phyloP scores from a whole-genome alignment of 1,140 invertebrate genomes.

The Magallana ariakensis region DNA sequence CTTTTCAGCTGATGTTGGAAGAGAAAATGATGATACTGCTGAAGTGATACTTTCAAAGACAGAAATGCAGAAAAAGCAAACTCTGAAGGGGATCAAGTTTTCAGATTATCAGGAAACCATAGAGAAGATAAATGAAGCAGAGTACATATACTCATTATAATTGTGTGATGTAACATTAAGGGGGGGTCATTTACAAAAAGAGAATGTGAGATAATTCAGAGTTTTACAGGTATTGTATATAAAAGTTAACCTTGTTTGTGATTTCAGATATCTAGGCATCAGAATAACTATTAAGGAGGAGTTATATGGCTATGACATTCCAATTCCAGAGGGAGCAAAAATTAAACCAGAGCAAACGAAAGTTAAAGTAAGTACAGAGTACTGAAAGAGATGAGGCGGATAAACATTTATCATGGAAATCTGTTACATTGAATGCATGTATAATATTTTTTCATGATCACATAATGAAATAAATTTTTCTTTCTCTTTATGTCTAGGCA shows the following conservation, averaged over 20 bases:
- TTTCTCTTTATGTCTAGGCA: not conserved
- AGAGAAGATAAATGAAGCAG: not conserved
- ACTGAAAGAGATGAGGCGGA: not conserved
- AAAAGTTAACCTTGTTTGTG: too few relatives aligned
- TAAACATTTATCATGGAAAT: not conserved
- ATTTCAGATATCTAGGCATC: not conserved
- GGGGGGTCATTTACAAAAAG: too few relatives aligned
- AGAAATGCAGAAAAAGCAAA: not conserved
- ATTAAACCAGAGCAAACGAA: not conserved
- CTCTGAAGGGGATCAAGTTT: not conserved
- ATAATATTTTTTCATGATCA: not conserved
- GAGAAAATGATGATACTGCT: not conserved
- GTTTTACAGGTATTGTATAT: too few relatives aligned
- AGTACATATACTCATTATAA: not conserved
- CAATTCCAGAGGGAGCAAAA: not conserved
- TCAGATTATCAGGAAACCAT: not conserved
- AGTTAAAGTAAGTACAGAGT: not conserved
- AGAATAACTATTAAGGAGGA: not conserved
- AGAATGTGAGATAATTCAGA: too few relatives aligned
- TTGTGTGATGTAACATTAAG: too few relatives aligned
- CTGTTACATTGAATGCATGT: not conserved
- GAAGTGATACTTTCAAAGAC: not conserved
- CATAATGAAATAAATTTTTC: not conserved
- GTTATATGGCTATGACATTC: slow-evolving; percentile 14
- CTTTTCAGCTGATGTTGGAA: not conserved